phyloP scores from a whole-genome alignment of 2,797 vertebrate genomes.

The Crotalus adamanteus region DNA sequence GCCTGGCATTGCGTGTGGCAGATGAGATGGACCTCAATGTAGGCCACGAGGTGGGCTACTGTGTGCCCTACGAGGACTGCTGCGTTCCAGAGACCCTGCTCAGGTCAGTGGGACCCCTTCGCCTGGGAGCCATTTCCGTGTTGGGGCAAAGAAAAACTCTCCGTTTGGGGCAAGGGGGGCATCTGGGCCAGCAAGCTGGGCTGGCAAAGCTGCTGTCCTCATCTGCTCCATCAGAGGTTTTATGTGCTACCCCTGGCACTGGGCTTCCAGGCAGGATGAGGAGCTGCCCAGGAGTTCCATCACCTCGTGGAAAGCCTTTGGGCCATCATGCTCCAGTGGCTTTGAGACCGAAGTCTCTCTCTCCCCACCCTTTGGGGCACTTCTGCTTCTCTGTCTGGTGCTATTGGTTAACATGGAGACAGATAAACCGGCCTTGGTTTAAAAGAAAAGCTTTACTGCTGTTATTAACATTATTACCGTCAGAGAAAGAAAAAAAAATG shows the following conservation, averaged over 20 bases:
- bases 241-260: neutral
- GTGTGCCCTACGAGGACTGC: slow-evolving; percentile 89
- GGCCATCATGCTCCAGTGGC: neutral
- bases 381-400: neutral
- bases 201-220: neutral
- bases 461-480: neutral
- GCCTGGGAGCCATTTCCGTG: neutral
- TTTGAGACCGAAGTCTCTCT: neutral
- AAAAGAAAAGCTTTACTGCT: neutral
- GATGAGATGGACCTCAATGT: slow-evolving; percentile 97
- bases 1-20: slow-evolving; percentile 86
- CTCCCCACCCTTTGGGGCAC: neutral
- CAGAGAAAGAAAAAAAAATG: neutral
- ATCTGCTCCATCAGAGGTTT: neutral
- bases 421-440: neutral
- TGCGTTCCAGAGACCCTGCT: slow-evolving; percentile 88
- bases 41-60: slow-evolving; percentile 93
- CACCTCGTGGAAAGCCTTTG: neutral
- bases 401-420: neutral
- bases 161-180: neutral
- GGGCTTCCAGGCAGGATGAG: neutral
- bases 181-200: neutral
- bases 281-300: neutral
- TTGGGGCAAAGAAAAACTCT: neutral
- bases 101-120: slow-evolving; percentile 70